These are phyloP conservation scores for Solen grandis DNA, from an alignment of 1,140 invertebrate genomes.

Conservation along the genomic window DNA sequence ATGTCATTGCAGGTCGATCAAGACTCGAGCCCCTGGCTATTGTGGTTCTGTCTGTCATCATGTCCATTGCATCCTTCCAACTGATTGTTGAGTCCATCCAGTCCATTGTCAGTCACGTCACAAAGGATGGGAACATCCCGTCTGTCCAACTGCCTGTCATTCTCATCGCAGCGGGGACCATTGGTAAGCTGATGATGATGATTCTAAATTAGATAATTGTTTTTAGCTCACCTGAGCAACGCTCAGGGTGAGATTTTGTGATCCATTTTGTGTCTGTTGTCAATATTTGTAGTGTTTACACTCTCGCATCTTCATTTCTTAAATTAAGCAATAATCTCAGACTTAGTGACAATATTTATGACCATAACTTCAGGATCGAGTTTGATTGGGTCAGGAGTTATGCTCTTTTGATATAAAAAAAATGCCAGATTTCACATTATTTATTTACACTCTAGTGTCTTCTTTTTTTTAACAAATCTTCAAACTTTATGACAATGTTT, in stretches of 20 bases:
- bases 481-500: too few relatives aligned
- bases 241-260: too few relatives aligned
- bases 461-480: too few relatives aligned
- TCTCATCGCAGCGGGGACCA: slow-evolving; percentile 78
- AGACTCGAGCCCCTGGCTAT: slow-evolving; percentile 82
- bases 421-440: too few relatives aligned
- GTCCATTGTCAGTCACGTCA: slow-evolving; percentile 65
- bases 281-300: neutral
- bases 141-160: slow-evolving; percentile 75
- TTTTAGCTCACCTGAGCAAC: too few relatives aligned
- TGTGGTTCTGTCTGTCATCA: slow-evolving; percentile 81
- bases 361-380: too few relatives aligned
- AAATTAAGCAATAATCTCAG: too few relatives aligned
- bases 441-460: too few relatives aligned
- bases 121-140: slow-evolving; percentile 49
- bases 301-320: too few relatives aligned
- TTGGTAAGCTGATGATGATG: slow-evolving; percentile 66
- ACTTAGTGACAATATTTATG: too few relatives aligned
- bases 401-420: too few relatives aligned
- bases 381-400: too few relatives aligned
- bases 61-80: slow-evolving; percentile 82
- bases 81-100: slow-evolving; percentile 79
- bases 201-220: neutral
- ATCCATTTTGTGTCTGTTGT: neutral
- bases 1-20: slow-evolving; percentile 78